Evolutionary conservation across 2,797 vertebrate species (phyloP), one percentile per base, ranked within the genome.

Genomic region (Monodelphis domestica): DNA sequence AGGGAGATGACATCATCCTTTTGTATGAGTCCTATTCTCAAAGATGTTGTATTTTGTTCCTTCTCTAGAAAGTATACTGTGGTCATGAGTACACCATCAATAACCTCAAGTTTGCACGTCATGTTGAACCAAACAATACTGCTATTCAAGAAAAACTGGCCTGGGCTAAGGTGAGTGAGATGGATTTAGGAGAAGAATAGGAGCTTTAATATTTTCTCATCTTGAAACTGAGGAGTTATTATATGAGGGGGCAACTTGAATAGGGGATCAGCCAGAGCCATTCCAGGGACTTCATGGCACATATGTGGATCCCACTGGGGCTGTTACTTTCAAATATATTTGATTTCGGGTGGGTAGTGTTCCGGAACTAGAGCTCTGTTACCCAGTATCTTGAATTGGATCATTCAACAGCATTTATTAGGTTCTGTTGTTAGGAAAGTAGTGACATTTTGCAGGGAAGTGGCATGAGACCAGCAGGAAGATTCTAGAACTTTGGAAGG

Each of bases 51-150:
- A 38, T 26, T 33, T 28, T 63, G 53, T 38, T 94, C 17, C 89
- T 50, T 88, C 89, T 59, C 2, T 89, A 99, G 99, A 99, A 98
- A 54, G 99, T 99, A 91, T 99, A 99, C 98, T 99, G 99, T 0
- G 99, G 99, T 57, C 99, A 99, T 0, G 99, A 99, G 93, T 99
- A 99, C 98, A 99, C 99, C 0, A 99, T 99, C 98, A 99, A 98
- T 98, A 99, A 99, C 90, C 99, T 99, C 96, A 99, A 99, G 97
- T 99, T 99, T 92, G 99, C 99, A 0, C 98, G 98, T n/a, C 99
- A 99, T 0, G 99, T 99, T 93, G 99, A 99, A 51, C 99, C 99
- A 45, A 95, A 97, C 54, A 99, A 99, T 12, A 88, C 98, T 0
- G 98, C 97, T 3, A 90, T 99, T 95, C 98, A 97, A 92, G 98